These are phyloP conservation scores for Callithrix jacchus DNA, from an alignment of 2,113 vertebrate genomes.

Conservation along the genomic window DNA sequence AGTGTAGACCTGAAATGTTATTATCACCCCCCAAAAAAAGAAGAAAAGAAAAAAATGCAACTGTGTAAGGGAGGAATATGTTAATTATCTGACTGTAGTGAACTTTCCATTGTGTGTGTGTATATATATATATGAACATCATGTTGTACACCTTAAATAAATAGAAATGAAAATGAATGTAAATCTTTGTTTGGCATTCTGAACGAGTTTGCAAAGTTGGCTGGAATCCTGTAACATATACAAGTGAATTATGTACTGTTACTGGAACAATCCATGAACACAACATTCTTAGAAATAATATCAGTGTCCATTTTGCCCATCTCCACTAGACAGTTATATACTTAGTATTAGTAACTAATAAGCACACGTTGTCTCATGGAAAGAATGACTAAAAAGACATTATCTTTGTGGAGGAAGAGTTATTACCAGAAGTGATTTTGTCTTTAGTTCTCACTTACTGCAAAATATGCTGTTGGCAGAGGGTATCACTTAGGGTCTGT, in stretches of 20 bases:
- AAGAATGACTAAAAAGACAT: neutral
- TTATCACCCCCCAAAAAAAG: neutral
- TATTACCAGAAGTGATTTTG: neutral
- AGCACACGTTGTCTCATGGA: neutral
- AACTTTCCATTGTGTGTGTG: neutral
- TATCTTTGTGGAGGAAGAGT: neutral
- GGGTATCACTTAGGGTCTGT: neutral
- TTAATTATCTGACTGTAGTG: neutral
- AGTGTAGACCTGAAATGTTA: neutral
- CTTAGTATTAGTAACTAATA: neutral
- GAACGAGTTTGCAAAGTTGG: neutral
- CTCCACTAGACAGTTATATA: neutral
- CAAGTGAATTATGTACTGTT: neutral
- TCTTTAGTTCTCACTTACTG: conserved; percentile 14
- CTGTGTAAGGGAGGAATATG: neutral
- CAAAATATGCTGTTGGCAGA: neutral
- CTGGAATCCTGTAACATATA: neutral
- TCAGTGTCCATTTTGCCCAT: neutral
- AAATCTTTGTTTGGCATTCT: neutral
- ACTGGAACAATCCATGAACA: neutral
- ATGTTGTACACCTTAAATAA: neutral
- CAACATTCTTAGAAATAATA: neutral
- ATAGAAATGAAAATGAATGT: conserved; percentile 4
- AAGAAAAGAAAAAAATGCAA: neutral
- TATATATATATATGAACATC: neutral